A percentile compares a stretch with the other conserved stretches of the same genome.
These are phyloP conservation scores for Stegodyphus dumicola DNA, from an alignment of 1,140 invertebrate genomes.

Conservation along the genomic window DNA sequence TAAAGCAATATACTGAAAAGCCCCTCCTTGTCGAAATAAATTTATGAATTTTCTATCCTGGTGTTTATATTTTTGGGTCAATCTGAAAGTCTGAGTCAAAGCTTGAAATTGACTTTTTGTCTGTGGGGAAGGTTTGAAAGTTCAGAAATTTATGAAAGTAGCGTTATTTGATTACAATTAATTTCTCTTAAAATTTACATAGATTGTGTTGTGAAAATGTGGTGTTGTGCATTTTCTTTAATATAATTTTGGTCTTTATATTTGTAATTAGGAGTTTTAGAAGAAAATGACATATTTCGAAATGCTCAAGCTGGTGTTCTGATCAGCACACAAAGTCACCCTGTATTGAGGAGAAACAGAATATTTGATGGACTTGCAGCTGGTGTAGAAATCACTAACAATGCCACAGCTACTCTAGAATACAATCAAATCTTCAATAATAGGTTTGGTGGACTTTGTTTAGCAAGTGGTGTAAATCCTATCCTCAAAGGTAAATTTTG, in stretches of 20 bases:
- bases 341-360: conserved; percentile 90
- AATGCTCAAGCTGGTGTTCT: conserved; percentile 98
- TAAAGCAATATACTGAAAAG: too few relatives aligned
- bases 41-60: too few relatives aligned
- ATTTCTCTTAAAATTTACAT: too few relatives aligned
- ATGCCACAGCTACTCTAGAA: conserved; percentile 92
- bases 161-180: too few relatives aligned
- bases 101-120: too few relatives aligned
- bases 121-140: too few relatives aligned
- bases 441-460: conserved; percentile 95
- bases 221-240: too few relatives aligned
- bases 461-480: conserved; percentile 97
- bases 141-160: too few relatives aligned
- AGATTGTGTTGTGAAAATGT: too few relatives aligned
- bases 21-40: too few relatives aligned
- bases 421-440: conserved; percentile 99
- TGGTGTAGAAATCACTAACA: conserved; percentile 98
- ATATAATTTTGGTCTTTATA: background rate
- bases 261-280: conserved; percentile 76
- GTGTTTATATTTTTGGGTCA: too few relatives aligned
- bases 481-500: conserved; percentile 76
- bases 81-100: too few relatives aligned
- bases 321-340: conserved; percentile 97
- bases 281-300: conserved; percentile 96
- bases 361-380: conserved; percentile 98